A percentile compares a stretch with the other conserved stretches of the same genome.
phyloP scores from a whole-genome alignment of 1,140 invertebrate species.

The Pseudoatta argentina region DNA sequence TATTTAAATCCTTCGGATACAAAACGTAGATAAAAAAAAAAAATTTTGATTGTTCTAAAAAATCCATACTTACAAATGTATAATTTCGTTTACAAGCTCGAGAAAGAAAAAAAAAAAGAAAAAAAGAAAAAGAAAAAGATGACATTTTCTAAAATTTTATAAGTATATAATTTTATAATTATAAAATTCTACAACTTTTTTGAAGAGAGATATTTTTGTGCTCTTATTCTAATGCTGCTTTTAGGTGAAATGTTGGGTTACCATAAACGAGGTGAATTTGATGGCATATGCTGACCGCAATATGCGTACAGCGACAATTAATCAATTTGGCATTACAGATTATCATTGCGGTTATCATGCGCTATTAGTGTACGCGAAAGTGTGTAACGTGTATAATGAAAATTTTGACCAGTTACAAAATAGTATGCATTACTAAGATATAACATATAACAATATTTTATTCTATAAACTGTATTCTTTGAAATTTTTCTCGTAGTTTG shows the following conservation, averaged over 20 bases:
- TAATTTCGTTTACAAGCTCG: neutral
- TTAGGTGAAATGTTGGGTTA: conserved; percentile 86
- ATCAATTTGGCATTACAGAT: conserved; percentile 75
- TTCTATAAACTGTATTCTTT: neutral
- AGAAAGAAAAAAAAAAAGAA: neutral
- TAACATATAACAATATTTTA: neutral
- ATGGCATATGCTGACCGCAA: conserved; percentile 72
- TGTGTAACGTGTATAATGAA: conserved; percentile 83
- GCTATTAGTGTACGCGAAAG: conserved; percentile 83
- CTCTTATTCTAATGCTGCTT: conserved; percentile 27
- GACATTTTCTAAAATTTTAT: neutral
- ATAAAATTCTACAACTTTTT: conserved; percentile 21
- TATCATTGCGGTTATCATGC: conserved; percentile 83
- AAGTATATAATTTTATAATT: neutral
- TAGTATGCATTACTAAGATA: neutral
- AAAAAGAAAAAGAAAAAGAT: neutral
- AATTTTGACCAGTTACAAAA: conserved; percentile 75
- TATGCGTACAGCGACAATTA: conserved; percentile 76
- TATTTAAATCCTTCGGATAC: neutral
- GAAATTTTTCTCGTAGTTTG: neutral
- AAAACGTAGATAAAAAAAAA: neutral
- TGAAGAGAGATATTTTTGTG: neutral
- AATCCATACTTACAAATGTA: neutral
- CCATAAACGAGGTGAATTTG: conserved; percentile 86
- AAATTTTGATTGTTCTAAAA: neutral